Percentiles rank a stretch among this genome's conserved stretches.
Conservation (phyloP, 2,888 invertebrate species). For the Xestia rhomboidea region DNA sequence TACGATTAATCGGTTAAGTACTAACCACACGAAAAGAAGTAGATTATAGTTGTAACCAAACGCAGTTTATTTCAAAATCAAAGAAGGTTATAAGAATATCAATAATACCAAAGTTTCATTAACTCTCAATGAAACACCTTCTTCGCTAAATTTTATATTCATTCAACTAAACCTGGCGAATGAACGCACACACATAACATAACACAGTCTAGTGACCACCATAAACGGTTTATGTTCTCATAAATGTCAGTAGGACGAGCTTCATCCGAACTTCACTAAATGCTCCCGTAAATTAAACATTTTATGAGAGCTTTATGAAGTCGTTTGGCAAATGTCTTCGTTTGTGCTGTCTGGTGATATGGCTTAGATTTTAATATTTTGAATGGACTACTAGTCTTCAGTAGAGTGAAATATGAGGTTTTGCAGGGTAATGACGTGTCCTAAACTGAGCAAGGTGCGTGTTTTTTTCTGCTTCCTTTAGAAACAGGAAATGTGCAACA, state of each 20-base stretch:
- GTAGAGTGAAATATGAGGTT: neutral
- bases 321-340: constrained; percentile 65
- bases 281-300: constrained; percentile 64
- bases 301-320: constrained; percentile 65
- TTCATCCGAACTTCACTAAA: constrained; percentile 62
- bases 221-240: constrained; percentile 64
- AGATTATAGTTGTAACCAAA: neutral
- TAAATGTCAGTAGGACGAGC: constrained; percentile 63
- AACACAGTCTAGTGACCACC: constrained; percentile 59
- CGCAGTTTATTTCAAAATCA: neutral
- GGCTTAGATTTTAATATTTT: constrained; percentile 33
- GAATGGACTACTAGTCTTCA: neutral
- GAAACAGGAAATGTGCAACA: no score
- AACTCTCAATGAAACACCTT: neutral
- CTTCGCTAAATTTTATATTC: constrained; percentile 1
- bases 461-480: neutral
- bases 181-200: constrained; percentile 39
- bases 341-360: constrained; percentile 50
- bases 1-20: no score
- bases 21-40: neutral
- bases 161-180: constrained; percentile 24
- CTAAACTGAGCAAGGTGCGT: neutral
- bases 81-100: neutral
- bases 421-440: neutral
- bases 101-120: neutral